Conservation (phyloP, 2,797 vertebrate genomes). For the Bradypodion pumilum region DNA sequence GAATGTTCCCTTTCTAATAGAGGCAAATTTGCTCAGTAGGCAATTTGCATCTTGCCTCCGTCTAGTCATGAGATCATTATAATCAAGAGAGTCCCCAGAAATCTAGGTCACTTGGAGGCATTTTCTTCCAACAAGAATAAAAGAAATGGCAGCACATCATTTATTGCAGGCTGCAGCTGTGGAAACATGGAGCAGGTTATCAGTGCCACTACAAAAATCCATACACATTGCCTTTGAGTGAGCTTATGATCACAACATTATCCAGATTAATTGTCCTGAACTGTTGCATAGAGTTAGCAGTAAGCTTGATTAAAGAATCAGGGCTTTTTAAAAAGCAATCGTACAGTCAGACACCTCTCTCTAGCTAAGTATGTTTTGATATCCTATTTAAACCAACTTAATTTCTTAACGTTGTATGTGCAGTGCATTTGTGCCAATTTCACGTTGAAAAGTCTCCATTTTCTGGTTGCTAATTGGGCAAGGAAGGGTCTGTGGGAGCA, state of each 20-base stretch:
- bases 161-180: conserved; percentile 8
- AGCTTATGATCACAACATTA: conserved; percentile 9
- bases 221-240: conserved; percentile 22
- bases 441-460: too few species aligned
- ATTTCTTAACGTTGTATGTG: too few species aligned
- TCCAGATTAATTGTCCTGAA: neutral
- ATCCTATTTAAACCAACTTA: neutral
- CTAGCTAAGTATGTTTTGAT: neutral
- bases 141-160: neutral
- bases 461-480: too few species aligned
- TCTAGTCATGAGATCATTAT: neutral
- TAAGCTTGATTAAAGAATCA: conserved; percentile 4
- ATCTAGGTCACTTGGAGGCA: neutral
- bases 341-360: neutral
- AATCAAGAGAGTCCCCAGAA: neutral
- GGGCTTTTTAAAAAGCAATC: neutral
- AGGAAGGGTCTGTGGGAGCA: too few species aligned
- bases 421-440: too few species aligned
- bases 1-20: neutral
- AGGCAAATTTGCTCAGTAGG: neutral
- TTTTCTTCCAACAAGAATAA: neutral
- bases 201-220: conserved; percentile 4
- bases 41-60: rapidly evolving
- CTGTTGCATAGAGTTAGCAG: neutral
- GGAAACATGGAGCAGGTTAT: neutral